Conservation (phyloP, 37 sponge, comb jelly and placozoan genomes). For the Cladorhizidae sp. region DNA sequence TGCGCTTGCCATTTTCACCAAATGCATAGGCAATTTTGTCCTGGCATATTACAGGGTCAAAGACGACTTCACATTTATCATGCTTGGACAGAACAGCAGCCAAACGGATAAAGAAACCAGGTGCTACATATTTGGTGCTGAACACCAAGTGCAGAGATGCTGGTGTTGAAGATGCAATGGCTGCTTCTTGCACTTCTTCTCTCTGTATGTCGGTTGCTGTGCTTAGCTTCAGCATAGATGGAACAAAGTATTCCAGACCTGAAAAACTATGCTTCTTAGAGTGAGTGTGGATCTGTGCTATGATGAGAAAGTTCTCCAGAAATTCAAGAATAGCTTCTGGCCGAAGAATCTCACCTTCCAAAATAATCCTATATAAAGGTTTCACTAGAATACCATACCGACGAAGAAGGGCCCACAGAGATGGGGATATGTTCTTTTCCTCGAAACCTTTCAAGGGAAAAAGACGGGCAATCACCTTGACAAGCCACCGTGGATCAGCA, state of each 20-base stretch:
- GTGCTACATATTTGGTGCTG: constrained; percentile 38
- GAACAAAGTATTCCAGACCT: constrained; percentile 35
- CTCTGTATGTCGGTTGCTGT: not conserved
- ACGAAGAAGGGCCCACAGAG: constrained; percentile 7
- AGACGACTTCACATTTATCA: not conserved
- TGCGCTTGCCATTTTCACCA: constrained; percentile 14
- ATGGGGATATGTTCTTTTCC: not conserved
- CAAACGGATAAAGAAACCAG: constrained; percentile 55
- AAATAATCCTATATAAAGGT: constrained; percentile 32
- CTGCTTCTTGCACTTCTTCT: not conserved
- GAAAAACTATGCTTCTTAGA: not conserved
- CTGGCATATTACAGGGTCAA: constrained; percentile 24
- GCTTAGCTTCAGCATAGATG: constrained; percentile 2
- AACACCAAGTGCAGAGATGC: constrained; percentile 47
- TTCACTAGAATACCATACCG: constrained; percentile 44
- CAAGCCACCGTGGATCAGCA: constrained; percentile 47
- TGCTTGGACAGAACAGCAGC: constrained; percentile 20
- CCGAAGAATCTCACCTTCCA: constrained; percentile 2
- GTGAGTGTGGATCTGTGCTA: not conserved
- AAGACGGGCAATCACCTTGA: constrained; percentile 31
- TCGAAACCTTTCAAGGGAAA: constrained; percentile 25
- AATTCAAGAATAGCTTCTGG: constrained; percentile 34
- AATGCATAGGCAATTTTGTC: constrained; percentile 11
- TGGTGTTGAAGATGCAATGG: not conserved
- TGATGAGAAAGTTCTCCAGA: constrained; percentile 22